Evolutionary conservation across 2,888 invertebrate species (phyloP).

Genomic region (Drosophila conformis): DNA sequence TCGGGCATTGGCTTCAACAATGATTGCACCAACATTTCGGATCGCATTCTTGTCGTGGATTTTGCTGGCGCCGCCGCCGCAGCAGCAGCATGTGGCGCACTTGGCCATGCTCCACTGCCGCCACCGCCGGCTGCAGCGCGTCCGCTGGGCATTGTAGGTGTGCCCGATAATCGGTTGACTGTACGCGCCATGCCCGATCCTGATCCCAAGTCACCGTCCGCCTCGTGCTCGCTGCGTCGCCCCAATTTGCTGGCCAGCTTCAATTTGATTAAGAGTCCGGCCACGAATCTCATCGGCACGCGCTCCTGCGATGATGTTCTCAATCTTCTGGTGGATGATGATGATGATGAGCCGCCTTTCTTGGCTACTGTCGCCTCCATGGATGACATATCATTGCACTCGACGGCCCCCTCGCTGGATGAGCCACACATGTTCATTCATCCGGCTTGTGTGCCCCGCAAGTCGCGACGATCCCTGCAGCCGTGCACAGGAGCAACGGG

Average conservation of each 20-base stretch:
- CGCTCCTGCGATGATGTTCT: slow-evolving; percentile 87
- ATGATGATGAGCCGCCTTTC: slow-evolving; percentile 58
- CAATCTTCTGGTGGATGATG: slow-evolving; percentile 82
- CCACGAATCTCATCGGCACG: slow-evolving; percentile 82
- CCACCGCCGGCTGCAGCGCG: slow-evolving; percentile 63
- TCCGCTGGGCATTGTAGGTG: slow-evolving; percentile 82
- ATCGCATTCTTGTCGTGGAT: slow-evolving; percentile 91
- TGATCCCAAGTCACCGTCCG: slow-evolving; percentile 68
- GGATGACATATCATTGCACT: slow-evolving; percentile 87
- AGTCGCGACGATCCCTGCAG: slow-evolving; percentile 66
- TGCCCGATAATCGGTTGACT: slow-evolving; percentile 85
- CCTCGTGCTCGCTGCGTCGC: slow-evolving; percentile 54
- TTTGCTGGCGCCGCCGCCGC: slow-evolving; percentile 84
- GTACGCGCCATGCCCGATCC: slow-evolving; percentile 89
- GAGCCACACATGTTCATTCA: slow-evolving; percentile 74
- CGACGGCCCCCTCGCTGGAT: slow-evolving; percentile 61
- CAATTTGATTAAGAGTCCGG: slow-evolving; percentile 85
- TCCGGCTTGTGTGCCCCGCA: slow-evolving; percentile 63
- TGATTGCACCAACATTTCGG: slow-evolving; percentile 93
- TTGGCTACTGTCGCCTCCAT: slow-evolving; percentile 84
- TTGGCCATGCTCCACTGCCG: slow-evolving; percentile 23
- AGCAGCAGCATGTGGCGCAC: slow-evolving; percentile 31
- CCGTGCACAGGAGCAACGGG: slow-evolving; percentile 1
- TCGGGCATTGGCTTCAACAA: slow-evolving; percentile 97
- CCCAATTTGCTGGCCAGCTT: slow-evolving; percentile 85